Percentiles rank a stretch among this genome's conserved stretches.
Conservation (phyloP, 2,113 vertebrate species). For the Albula glossodonta region DNA sequence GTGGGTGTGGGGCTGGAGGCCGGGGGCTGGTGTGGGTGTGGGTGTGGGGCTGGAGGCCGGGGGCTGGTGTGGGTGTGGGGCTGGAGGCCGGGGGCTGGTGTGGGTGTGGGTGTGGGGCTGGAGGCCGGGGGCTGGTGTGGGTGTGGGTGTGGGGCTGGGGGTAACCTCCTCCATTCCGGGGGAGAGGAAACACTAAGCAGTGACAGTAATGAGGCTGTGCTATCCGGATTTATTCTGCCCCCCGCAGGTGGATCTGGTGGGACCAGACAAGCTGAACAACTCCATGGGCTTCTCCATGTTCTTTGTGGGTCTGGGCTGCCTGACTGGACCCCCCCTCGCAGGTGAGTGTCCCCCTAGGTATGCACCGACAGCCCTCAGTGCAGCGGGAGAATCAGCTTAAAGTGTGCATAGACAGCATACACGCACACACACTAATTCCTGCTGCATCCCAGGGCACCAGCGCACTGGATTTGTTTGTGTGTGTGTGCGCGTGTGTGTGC, state of each 20-base stretch:
- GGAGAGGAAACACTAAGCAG: too few relatives aligned
- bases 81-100: too few relatives aligned
- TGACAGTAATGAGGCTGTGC: neutral
- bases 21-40: too few relatives aligned
- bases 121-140: too few relatives aligned
- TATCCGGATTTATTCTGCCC: conserved; percentile 5
- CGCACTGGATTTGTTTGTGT: neutral
- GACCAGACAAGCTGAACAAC: conserved; percentile 75
- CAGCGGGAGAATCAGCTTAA: neutral
- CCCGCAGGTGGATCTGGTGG: conserved; percentile 83
- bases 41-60: too few relatives aligned
- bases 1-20: too few relatives aligned
- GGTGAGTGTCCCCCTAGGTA: conserved; percentile 64
- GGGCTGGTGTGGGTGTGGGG: neutral
- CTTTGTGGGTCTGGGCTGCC: conserved; percentile 82
- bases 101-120: too few relatives aligned
- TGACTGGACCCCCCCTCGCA: conserved; percentile 87
- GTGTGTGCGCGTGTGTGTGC: too few relatives aligned
- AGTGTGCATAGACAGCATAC: neutral
- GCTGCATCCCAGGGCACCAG: neutral
- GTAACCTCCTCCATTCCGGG: too few relatives aligned
- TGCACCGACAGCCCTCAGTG: neutral
- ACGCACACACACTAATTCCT: too few relatives aligned
- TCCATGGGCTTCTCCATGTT: conserved; percentile 87
- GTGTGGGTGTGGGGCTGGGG: too few relatives aligned